Evolutionary conservation across 2,888 invertebrate species (phyloP).

Genomic region (Acanthococcus lagerstroemiae): DNA sequence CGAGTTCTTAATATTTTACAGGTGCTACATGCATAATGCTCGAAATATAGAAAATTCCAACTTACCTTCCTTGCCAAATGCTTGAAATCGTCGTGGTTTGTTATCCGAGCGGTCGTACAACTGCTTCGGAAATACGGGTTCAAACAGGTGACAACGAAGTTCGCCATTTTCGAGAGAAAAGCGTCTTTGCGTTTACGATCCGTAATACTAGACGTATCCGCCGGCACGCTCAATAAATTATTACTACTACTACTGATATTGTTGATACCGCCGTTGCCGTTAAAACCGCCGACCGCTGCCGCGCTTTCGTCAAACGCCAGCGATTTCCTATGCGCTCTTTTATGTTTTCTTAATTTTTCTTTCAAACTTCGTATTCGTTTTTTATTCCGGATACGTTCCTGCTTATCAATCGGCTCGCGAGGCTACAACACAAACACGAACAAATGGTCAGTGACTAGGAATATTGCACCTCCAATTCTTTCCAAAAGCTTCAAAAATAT

Average conservation of each 20-base stretch:
- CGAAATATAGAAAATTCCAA: not conserved
- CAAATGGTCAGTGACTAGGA: not conserved
- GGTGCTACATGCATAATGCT: no score
- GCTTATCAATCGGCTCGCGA: slow-evolving; percentile 15
- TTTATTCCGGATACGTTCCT: slow-evolving; percentile 12
- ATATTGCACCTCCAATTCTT: not conserved
- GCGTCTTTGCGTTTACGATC: slow-evolving; percentile 71
- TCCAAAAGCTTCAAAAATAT: not conserved
- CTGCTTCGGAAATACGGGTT: slow-evolving; percentile 57
- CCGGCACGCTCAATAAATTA: slow-evolving; percentile 43
- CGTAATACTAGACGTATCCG: slow-evolving; percentile 46
- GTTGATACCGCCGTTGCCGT: slow-evolving; percentile 33
- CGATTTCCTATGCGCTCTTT: slow-evolving; percentile 1
- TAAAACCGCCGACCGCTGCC: not conserved
- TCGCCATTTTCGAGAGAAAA: slow-evolving; percentile 58
- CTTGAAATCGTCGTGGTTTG: slow-evolving; percentile 84
- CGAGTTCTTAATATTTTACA: no score
- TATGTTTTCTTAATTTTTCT: slow-evolving; percentile 35
- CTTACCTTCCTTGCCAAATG: slow-evolving; percentile 83
- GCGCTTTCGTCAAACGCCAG: not conserved
- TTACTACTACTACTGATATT: slow-evolving; percentile 45
- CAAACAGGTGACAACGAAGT: slow-evolving; percentile 73
- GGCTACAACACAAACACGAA: not conserved
- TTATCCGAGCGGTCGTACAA: slow-evolving; percentile 60
- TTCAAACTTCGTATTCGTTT: slow-evolving; percentile 35